phyloP scores from a whole-genome alignment of 1,140 invertebrate genomes.

The Micrasema minimum region DNA sequence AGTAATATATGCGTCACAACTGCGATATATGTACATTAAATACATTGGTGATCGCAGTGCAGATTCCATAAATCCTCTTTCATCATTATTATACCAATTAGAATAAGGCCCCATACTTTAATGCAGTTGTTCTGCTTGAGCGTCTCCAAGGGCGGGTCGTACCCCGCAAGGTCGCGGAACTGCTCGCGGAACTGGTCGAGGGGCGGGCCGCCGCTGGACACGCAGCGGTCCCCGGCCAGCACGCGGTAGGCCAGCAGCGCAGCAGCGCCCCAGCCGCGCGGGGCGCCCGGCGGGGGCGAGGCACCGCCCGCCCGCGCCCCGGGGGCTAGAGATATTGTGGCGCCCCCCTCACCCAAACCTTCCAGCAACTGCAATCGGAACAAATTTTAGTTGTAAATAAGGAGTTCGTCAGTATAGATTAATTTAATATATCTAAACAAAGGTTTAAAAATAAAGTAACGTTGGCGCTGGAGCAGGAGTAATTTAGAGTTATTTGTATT shows the following conservation, averaged over 20 bases:
- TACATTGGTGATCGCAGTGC: too few species aligned
- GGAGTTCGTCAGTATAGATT: too few species aligned
- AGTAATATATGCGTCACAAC: too few species aligned
- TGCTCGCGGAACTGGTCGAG: slow-evolving; percentile 60
- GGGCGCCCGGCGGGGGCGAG: slow-evolving; percentile 55
- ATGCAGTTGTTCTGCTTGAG: slow-evolving; percentile 57
- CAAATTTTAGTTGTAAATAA: too few species aligned
- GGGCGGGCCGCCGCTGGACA: slow-evolving; percentile 60
- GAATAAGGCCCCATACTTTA: too few species aligned
- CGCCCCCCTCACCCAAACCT: slow-evolving; percentile 46
- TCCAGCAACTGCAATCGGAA: slow-evolving; percentile 37
- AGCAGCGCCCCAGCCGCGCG: slow-evolving; percentile 51
- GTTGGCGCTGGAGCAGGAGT: too few species aligned
- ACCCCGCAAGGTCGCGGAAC: slow-evolving; percentile 56
- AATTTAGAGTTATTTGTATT: too few species aligned
- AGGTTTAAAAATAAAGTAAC: too few species aligned
- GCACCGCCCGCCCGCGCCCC: slow-evolving; percentile 56
- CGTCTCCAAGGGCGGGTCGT: slow-evolving; percentile 56
- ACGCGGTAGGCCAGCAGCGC: slow-evolving; percentile 59
- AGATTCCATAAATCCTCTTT: too few species aligned
- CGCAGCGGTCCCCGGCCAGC: slow-evolving; percentile 60
- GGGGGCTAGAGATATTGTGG: not conserved
- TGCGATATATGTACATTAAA: too few species aligned
- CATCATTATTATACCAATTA: too few species aligned
- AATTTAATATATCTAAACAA: too few species aligned